Base-by-base conservation (phyloP, 2,888 invertebrate species). In the Germaria angustata region DNA sequence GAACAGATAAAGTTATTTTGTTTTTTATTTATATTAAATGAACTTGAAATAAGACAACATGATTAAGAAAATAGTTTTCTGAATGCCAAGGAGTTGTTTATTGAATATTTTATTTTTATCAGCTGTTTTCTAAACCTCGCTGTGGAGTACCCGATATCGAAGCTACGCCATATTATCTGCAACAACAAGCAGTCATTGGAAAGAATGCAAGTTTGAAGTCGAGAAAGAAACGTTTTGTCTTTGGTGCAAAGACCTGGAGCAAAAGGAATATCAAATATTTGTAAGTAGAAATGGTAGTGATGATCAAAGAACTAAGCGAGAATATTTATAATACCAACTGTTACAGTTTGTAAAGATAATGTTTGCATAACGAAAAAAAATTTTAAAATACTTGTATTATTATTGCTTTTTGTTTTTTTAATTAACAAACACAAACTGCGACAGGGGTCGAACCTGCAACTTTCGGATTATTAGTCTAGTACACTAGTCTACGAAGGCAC, bases 131-230 rank as follows among this genome's bases (percentile, higher is more conserved):
- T 57, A 92, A 92, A 61, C 94, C 93, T 51, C 92, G 96, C 22
- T 96, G 96, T 88, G 96, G 96, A 3, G 93, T 95, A 1, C 93
- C 94, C 55, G 96, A 96, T 87, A 92, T 95, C 8, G 89, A 92
- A 0, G 84, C 76, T 13, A 84, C 73, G 6, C 86, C 85, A n/a
- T 85, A 85, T 80, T 85, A 86, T 80, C 82, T 86, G 0, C 63
- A 46, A 32, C 75, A 76, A 51, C 66, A 59, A 39, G 36, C 24
- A n/a, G 46, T 41, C 0, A 49, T 8, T 17, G 66, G 46, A 46
- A 81, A 51, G 22, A 55, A 53, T 28, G 9, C 4, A 9, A 69
- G 24, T 1, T 11, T 15, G 0, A 55, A 32, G 5, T 5, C 53
- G 85, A 87, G 81, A 8, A 86, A 81, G 20, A 94, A 93, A 85